Evolutionary conservation across 1,140 invertebrate genomes (phyloP), one percentile per base, ranked within the genome.

Genomic region (Eueides isabella): DNA sequence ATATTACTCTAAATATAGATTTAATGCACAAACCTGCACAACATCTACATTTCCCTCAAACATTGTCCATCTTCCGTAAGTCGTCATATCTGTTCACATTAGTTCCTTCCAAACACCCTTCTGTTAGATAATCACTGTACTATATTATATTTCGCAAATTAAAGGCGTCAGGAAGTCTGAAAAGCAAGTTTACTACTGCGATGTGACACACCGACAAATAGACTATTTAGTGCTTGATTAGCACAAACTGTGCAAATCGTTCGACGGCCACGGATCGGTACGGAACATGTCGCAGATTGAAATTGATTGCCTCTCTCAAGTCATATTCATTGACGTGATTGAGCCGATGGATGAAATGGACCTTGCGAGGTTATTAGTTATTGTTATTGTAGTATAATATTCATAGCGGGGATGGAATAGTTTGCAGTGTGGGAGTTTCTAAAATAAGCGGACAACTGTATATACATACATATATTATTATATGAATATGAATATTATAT

Each of bases 201-300:
- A 86, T 77, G 72, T 72, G 70, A 78, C 73, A 65, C 65, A 44
- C 84, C 81, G 67, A 76, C 79, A 84, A 85, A 84, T 80, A 83
- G 80, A 86, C 82, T 85, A 81, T 92, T 92, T 92, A 92, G 88
- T 86, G 89, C 87, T 89, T 91, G 84, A 91, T 92, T 91, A 92
- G 88, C 89, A 83, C 81, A 85, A 88, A 88, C 83, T 91, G 85
- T 85, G 89, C 91, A 86, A 91, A 92, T 86, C 86, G 84, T 77
- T 86, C 80, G 78, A 80, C 75, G 74, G 41, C 62, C 77, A 72
- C 75, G 35, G 65, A 70, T 66, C 72, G 33, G 67, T 72, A 61
- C 44, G 33, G 67, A 31, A 33, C 38, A 61, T 61, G 31, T 62
- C 68, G 62, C 74, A 88, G 80, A 92, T 92, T 91, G 87, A 90